Evolutionary conservation across 2,888 invertebrate genomes (phyloP), one percentile per base, ranked within the genome.

Genomic region (Gymnoscelis rufifasciata): DNA sequence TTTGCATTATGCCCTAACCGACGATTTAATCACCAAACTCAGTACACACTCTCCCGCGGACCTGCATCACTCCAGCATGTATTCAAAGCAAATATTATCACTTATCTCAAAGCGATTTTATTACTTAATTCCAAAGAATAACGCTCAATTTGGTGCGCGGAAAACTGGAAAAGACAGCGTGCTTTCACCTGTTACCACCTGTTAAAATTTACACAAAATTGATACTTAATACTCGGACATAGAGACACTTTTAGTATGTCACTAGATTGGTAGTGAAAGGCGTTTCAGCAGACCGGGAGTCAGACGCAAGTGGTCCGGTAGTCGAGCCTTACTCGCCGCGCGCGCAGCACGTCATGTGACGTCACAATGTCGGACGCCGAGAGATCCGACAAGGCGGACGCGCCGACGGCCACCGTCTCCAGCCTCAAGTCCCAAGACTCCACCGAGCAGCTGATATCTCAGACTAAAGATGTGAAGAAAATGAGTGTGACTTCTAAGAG

Each of bases 361-460:
- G 68, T 71, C 58, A 59, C 49, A 53, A 62, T 60, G 58, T 55
- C 60, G 44, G 68, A 64, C 47, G 54, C 59, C 48, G 68, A 66
- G 47, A 60, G 57, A 37, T 58, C 59, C 38, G 64, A 72, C 67
- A 61, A 66, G 69, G 58, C 64, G 19, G 58, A 57, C 38, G 68
- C 71, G 50, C 67, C 78, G 43, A 74, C 77, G 52, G 79, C 82
- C 41, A 88, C 89, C 14, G 82, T 88, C 47, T 87, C 88, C 66
- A 86, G 86, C 60, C 70, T 88, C 45, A 84, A 88, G 53, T 88
- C 88, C 6, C 83, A 89, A 64, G 83, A 88, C 67, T 91, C 91
- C 13, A 90, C 90, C 2, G 90, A 91, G 59, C 90, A 89, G 52
- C 60, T 91, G 31, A 91, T 91, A 43, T 64, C 57, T 7, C 73